These are phyloP conservation scores for Lacerta agilis DNA, from an alignment of 2,797 vertebrate species.

Conservation along the genomic window DNA sequence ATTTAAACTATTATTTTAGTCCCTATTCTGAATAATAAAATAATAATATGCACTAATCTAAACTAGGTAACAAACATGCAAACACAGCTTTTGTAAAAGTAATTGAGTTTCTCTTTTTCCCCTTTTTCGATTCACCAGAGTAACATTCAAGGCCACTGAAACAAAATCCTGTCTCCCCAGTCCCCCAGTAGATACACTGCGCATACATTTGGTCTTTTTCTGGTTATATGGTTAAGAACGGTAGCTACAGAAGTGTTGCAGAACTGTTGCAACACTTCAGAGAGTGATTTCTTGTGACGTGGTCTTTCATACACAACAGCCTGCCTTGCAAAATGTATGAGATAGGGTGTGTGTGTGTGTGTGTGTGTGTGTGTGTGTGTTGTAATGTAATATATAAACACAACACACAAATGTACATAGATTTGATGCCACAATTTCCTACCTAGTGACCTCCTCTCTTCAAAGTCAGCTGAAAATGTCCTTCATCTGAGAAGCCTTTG, in stretches of 20 bases:
- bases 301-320: not conserved
- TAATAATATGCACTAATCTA: not conserved
- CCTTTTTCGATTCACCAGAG: not conserved
- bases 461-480: no score
- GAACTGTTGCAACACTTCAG: not conserved
- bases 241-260: not conserved
- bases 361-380: no score
- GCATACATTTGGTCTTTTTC: not conserved
- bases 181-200: not conserved
- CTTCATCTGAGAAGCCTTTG: no score
- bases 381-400: not conserved
- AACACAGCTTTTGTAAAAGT: not conserved
- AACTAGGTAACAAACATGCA: no score
- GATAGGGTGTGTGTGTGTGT: no score
- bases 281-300: not conserved
- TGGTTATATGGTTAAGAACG: not conserved
- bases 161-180: not conserved
- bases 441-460: no score
- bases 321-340: not conserved
- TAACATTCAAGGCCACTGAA: not conserved
- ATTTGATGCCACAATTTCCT: no score
- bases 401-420: not conserved
- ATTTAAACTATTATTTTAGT: not conserved
- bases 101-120: not conserved
- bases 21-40: not conserved